Evolutionary conservation across 1,140 invertebrate species (phyloP).

Genomic region (Trichoplusia ni): DNA sequence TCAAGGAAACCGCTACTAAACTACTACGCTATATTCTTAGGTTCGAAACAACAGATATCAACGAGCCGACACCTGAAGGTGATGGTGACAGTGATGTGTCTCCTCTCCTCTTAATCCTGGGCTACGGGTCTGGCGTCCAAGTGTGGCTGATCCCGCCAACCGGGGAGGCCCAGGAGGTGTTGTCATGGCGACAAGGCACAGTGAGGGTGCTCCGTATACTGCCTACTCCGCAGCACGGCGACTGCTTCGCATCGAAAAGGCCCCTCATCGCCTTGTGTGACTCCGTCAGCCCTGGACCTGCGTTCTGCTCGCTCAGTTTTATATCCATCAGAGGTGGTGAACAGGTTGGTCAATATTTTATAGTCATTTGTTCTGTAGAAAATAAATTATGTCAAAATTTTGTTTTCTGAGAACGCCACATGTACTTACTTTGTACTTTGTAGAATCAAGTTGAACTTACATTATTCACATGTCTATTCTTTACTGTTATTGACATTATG

Average conservation of each 20-base stretch:
- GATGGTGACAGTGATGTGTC: slow-evolving; percentile 88
- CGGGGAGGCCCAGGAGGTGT: slow-evolving; percentile 94
- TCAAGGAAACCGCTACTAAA: no score
- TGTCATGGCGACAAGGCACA: slow-evolving; percentile 94
- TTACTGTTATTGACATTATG: no score
- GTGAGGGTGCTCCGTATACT: slow-evolving; percentile 92
- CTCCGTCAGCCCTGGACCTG: slow-evolving; percentile 88
- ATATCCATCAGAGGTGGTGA: slow-evolving; percentile 94
- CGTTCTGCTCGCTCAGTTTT: slow-evolving; percentile 94
- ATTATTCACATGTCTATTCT: no score
- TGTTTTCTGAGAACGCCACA: no score
- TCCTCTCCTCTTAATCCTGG: slow-evolving; percentile 91
- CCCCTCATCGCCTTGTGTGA: slow-evolving; percentile 95
- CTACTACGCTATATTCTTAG: slow-evolving; percentile 36
- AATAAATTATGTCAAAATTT: no score
- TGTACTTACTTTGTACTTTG: no score
- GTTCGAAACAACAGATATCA: slow-evolving; percentile 92
- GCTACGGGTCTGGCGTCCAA: slow-evolving; percentile 74
- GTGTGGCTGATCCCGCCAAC: slow-evolving; percentile 90
- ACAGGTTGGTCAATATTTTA: slow-evolving; percentile 87
- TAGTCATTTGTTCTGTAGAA: no score
- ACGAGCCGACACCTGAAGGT: slow-evolving; percentile 87
- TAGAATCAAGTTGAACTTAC: no score
- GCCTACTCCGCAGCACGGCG: slow-evolving; percentile 87
- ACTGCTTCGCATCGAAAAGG: slow-evolving; percentile 88